Conservation (phyloP, 2,797 vertebrate genomes). For the Neomorphus geoffroyi region DNA sequence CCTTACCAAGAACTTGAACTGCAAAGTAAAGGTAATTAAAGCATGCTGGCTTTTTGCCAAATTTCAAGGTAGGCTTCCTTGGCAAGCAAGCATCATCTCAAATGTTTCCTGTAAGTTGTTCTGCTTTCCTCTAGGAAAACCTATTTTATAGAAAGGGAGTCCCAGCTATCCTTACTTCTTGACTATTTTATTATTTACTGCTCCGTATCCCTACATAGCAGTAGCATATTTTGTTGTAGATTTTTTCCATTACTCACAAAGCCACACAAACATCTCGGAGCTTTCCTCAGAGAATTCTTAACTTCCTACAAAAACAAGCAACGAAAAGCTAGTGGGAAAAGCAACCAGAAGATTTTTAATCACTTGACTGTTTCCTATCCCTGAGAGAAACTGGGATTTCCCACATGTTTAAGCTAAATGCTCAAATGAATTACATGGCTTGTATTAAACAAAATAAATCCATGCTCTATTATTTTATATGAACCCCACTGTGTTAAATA, state of each 20-base stretch:
- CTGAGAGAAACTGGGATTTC: constrained; percentile 10
- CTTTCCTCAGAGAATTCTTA: constrained; percentile 51
- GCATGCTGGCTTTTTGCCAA: neutral
- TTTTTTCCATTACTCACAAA: constrained; percentile 57
- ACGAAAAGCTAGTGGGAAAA: constrained; percentile 52
- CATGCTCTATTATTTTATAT: neutral
- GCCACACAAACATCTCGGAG: constrained; percentile 35
- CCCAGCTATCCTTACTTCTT: neutral
- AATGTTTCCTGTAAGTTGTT: neutral
- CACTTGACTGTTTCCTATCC: constrained; percentile 3
- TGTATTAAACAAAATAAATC: neutral
- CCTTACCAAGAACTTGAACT: neutral
- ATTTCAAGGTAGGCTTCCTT: neutral
- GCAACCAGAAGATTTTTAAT: constrained; percentile 31
- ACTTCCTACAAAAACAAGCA: constrained; percentile 67
- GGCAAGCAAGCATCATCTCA: neutral
- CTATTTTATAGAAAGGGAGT: neutral
- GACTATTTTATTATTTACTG: constrained; percentile 31
- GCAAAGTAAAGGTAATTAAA: neutral
- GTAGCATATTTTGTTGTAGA: constrained; percentile 11
- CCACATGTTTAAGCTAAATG: neutral
- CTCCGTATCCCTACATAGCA: constrained; percentile 16
- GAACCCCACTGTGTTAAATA: neutral
- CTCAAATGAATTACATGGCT: neutral
- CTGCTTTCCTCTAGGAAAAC: neutral